Conservation (phyloP, 2,113 vertebrate genomes). For the Conger conger region DNA sequence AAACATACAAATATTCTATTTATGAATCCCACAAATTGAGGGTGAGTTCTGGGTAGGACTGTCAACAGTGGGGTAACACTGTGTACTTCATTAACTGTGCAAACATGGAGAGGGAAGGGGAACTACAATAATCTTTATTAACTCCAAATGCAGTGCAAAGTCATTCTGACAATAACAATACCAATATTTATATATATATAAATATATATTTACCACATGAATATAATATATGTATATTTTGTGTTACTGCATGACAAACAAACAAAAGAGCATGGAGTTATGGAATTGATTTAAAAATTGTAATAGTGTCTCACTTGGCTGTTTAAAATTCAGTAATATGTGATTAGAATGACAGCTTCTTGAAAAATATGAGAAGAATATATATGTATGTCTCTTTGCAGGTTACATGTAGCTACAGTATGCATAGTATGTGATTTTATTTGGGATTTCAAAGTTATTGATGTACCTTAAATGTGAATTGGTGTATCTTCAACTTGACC, state of each 20-base stretch:
- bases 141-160: constrained; percentile 56
- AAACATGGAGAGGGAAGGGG: constrained; percentile 53
- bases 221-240: constrained; percentile 34
- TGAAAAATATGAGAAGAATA: not conserved
- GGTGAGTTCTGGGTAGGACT: constrained; percentile 54
- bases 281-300: constrained; percentile 51
- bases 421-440: not conserved
- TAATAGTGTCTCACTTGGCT: constrained; percentile 40
- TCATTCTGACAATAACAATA: constrained; percentile 26
- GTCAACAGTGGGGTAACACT: constrained; percentile 60
- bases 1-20: constrained; percentile 89
- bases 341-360: not conserved
- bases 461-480: not conserved
- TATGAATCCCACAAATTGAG: constrained; percentile 64
- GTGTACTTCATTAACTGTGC: constrained; percentile 67
- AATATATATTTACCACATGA: constrained; percentile 35
- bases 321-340: not conserved
- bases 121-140: constrained; percentile 60
- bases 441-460: not conserved
- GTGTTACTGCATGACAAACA: constrained; percentile 54
- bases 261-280: constrained; percentile 48
- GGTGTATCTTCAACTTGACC: not conserved
- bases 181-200: constrained; percentile 19
- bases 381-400: not conserved
- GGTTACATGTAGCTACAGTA: not conserved